Conservation (phyloP, 2,797 vertebrate genomes). For the Dromococcyx pavoninus region DNA sequence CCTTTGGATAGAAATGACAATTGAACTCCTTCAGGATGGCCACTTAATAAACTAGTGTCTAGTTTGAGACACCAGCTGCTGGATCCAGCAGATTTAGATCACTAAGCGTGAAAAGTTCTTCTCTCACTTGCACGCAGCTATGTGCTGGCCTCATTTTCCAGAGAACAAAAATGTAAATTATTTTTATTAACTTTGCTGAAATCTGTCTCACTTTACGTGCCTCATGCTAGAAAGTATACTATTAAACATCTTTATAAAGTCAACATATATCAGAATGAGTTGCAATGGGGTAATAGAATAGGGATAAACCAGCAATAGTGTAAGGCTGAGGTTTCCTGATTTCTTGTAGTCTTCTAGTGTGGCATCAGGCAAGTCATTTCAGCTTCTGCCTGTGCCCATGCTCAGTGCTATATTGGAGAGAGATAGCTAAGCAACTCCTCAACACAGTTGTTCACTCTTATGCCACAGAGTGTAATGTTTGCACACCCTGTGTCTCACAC, state of each 20-base stretch:
- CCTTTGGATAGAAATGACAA: background rate
- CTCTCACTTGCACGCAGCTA: background rate
- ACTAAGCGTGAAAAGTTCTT: background rate
- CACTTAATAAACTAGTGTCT: slow-evolving; percentile 13
- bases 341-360: background rate
- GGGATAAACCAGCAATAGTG: background rate
- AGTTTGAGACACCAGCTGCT: background rate
- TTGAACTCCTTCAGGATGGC: background rate
- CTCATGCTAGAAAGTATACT: background rate
- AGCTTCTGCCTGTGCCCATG: background rate
- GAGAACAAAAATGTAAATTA: slow-evolving; percentile 14
- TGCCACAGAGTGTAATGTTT: background rate
- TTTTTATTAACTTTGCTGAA: slow-evolving; percentile 23
- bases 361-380: background rate
- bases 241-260: background rate
- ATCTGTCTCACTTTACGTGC: background rate
- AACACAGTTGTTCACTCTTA: background rate
- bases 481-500: background rate
- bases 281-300: background rate
- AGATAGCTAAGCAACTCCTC: background rate
- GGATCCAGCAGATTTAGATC: slow-evolving; percentile 4
- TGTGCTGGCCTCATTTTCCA: background rate
- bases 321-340: background rate
- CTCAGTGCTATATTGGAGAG: background rate
- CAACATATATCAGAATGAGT: background rate